Evolutionary conservation across 2,888 invertebrate species (phyloP), one percentile per base, ranked within the genome.

Genomic region (Ypsolopha sequella): DNA sequence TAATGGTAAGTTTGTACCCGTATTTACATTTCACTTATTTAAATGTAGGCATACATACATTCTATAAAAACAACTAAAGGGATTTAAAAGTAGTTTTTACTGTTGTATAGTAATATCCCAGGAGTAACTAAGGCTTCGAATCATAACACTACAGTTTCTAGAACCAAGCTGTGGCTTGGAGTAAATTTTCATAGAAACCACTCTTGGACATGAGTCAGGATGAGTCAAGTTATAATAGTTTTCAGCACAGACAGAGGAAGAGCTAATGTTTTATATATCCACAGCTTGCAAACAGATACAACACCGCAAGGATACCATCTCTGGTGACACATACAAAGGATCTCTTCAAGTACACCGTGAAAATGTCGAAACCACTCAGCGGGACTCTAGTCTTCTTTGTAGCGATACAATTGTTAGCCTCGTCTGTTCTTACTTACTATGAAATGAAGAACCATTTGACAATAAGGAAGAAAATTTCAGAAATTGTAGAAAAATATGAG

Each of bases 221-320:
- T n/a, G n/a, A n/a, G n/a, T n/a, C n/a, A n/a, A n/a, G n/a, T n/a
- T n/a, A n/a, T n/a, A n/a, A n/a, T n/a, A n/a, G n/a, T n/a, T n/a
- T n/a, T n/a, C n/a, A n/a, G n/a, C n/a, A n/a, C n/a, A n/a, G n/a
- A n/a, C n/a, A n/a, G n/a, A n/a, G n/a, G n/a, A n/a, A n/a, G n/a
- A n/a, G n/a, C n/a, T 13, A 47, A 53, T 51, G 50, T 11, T 43
- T 56, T 60, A 53, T 55, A 62, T 63, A 62, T 55, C 87, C 88
- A 57, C 77, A 91, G 91, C 80, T 91, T 56, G 91, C 91, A 35
- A 84, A 88, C 49, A 81, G 89, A 53, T 90, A 90, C 66, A 80
- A 72, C 48, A 92, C 93, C 6, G 89, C 80, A 58, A 82, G 91
- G 56, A 58, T 93, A 24, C 93, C 93, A 4, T 82, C 88, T n/a